Base-by-base conservation (phyloP, 2,797 vertebrate genomes). In the Typhlichthys subterraneus region DNA sequence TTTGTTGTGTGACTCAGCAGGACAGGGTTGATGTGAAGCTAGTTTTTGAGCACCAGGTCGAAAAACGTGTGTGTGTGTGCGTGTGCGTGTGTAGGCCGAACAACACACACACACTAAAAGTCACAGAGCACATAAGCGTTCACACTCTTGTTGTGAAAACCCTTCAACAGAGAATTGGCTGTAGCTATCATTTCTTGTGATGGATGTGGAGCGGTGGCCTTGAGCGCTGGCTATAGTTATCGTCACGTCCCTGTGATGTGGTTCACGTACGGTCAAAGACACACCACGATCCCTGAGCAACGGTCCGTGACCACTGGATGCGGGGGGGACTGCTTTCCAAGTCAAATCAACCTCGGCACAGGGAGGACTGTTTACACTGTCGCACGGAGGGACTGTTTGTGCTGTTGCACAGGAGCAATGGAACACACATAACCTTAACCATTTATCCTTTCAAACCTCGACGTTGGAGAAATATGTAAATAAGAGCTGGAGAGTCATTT, bases 291-390 rank as follows among this genome's bases (percentile, higher is more conserved):
- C 89, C 85, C 66, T 68, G 86, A 87, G 91, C 93, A 93, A 94
- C 93, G 92, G 93, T 94, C 92, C 91, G 90, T 93, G 92, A 93
- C 92, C 92, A 86, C 92, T 84, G 88, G 85, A 85, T 89, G 87
- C 85, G 84, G 89, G 83, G 82, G 87, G 56, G 79, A 82, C 78
- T 79, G 87, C 83, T 93, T 94, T 93, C 92, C 91, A 91, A 94
- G 92, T 93, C 93, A 94, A 94, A 94, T 93, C 81, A 90, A 89
- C 69, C 72, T 77, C 75, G 65, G 85, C 84, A 47, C 63, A 51
- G 65, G 76, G 65, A 76, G 69, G 81, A 78, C 75, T 91, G 90
- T 91, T 89, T 88, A 87, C 84, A 86, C 86, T 86, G 85, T 73
- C 72, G 45, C 85, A 70, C 59, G 71, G 61, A 76, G 69, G 72